These are phyloP conservation scores for Origma solitaria DNA, from an alignment of 2,113 vertebrate species.

Conservation along the genomic window DNA sequence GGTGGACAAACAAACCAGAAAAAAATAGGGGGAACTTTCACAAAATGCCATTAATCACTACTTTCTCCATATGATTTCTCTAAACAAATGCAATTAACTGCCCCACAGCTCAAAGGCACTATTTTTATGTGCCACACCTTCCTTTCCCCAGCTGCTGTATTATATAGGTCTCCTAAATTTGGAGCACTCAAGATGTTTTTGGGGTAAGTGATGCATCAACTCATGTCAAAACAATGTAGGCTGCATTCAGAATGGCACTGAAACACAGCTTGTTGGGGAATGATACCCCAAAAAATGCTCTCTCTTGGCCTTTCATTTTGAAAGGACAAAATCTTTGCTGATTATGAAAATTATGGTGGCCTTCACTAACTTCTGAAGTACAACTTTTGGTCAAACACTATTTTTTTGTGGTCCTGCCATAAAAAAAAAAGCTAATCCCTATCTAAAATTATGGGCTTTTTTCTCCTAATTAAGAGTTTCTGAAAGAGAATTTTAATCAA, in stretches of 20 bases:
- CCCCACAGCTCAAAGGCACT: background rate
- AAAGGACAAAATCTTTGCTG: background rate
- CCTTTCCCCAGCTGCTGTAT: background rate
- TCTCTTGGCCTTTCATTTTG: background rate
- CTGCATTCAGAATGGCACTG: background rate
- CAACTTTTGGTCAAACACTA: background rate
- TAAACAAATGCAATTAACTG: background rate
- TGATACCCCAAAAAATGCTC: background rate
- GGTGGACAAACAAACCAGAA: background rate
- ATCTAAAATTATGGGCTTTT: background rate
- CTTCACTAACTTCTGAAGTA: background rate
- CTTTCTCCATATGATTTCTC: background rate
- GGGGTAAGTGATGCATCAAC: background rate
- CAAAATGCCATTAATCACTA: background rate
- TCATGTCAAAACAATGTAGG: background rate
- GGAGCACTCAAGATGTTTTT: background rate
- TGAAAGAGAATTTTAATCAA: background rate
- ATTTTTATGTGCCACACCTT: background rate
- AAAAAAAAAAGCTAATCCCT: background rate
- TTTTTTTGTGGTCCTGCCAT: background rate
- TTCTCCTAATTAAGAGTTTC: background rate
- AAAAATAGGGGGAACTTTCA: background rate
- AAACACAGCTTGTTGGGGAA: background rate
- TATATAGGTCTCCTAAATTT: conserved; percentile 26
- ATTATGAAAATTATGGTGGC: background rate